These are phyloP conservation scores for Rhopilema esculentum DNA, from an alignment of 30 jellyfish, hydroid and myxozoan species.

Conservation along the genomic window DNA sequence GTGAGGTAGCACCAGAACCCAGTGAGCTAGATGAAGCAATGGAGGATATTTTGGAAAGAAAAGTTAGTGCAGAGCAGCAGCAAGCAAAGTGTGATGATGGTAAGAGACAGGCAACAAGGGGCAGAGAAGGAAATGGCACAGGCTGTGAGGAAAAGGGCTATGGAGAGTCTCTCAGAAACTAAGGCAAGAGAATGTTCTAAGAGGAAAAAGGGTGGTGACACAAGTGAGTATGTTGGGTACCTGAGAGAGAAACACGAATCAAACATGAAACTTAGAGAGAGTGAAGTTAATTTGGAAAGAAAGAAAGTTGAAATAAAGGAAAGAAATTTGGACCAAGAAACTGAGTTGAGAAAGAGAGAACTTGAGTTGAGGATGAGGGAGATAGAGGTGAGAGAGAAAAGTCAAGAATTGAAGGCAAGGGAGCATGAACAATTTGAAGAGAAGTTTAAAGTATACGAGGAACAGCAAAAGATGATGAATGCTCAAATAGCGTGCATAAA, in stretches of 20 bases:
- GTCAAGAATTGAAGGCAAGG: background rate
- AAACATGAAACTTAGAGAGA: background rate
- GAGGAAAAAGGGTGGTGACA: conserved; percentile 3
- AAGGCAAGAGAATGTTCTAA: background rate
- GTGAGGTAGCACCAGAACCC: conserved; percentile 10
- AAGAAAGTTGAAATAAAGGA: conserved; percentile 14
- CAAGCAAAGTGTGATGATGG: background rate
- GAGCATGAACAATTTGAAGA: background rate
- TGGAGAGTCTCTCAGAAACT: background rate
- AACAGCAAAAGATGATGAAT: no score
- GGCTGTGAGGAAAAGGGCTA: background rate
- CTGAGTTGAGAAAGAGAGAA: background rate
- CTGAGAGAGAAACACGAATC: conserved; percentile 7
- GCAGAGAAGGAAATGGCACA: conserved; percentile 11
- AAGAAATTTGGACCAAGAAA: background rate
- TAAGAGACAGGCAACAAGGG: background rate
- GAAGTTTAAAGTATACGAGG: no score
- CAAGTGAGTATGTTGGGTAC: conserved; percentile 24
- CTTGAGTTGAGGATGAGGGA: conserved; percentile 7
- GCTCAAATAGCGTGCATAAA: no score
- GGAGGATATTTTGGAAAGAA: conserved; percentile 38
- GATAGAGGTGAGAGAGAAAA: background rate
- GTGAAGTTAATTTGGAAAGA: background rate
- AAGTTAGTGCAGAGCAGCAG: conserved; percentile 4
- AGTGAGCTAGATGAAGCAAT: conserved; percentile 18